phyloP scores from a whole-genome alignment of 2,113 vertebrate genomes.

The Zeus faber region DNA sequence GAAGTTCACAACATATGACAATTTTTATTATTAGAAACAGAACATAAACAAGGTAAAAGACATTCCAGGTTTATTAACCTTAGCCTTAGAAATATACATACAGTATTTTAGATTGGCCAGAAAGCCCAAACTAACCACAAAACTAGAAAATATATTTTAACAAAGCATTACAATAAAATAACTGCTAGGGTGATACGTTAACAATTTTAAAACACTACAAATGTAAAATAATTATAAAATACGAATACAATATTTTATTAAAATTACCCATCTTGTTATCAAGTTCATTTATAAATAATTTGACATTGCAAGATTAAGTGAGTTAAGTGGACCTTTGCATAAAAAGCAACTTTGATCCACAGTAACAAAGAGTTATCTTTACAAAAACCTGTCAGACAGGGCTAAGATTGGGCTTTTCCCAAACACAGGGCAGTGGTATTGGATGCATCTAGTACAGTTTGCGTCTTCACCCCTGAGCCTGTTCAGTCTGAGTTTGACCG shows the following conservation, averaged over 20 bases:
- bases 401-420: conserved; percentile 12
- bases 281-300: conserved; percentile 37
- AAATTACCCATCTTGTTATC: conserved; percentile 35
- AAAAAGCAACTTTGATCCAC: conserved; percentile 27
- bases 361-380: neutral
- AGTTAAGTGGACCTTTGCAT: conserved; percentile 19
- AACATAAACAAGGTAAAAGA: neutral
- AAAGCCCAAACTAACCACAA: conserved; percentile 25
- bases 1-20: neutral
- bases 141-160: conserved; percentile 18
- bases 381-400: conserved; percentile 14
- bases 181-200: conserved; percentile 21
- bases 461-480: neutral
- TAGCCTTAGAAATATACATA: conserved; percentile 27
- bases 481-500: neutral
- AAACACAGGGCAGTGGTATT: neutral
- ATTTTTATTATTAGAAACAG: neutral
- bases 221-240: neutral
- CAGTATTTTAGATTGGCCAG: neutral
- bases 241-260: conserved; percentile 9
- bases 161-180: conserved; percentile 26
- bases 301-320: conserved; percentile 22
- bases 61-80: neutral
- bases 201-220: no score
- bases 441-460: neutral